Conservation (phyloP, 2,113 vertebrate genomes). For the Cygnus buccinator region DNA sequence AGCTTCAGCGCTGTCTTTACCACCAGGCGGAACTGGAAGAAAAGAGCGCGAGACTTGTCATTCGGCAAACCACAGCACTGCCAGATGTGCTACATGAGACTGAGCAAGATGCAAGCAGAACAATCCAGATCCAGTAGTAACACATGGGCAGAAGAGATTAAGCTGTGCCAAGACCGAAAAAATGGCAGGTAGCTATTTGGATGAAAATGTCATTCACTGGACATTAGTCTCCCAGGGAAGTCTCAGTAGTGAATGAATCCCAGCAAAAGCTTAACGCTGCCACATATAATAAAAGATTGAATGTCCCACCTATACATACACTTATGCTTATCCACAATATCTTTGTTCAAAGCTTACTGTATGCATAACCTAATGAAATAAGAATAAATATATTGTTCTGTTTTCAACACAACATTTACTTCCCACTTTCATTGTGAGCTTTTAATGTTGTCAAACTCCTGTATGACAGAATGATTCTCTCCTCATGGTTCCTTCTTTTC, state of each 20-base stretch:
- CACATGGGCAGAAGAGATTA: background rate
- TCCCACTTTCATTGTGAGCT: background rate
- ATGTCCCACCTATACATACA: background rate
- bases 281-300: background rate
- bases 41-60: conserved; percentile 1
- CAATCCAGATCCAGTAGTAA: background rate
- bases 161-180: background rate
- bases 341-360: background rate
- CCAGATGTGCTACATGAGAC: background rate
- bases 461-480: background rate
- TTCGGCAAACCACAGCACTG: background rate
- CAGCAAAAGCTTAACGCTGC: background rate
- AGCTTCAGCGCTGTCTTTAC: conserved; percentile 96
- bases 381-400: background rate
- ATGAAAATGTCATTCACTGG: background rate
- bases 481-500: background rate
- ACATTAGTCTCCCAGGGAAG: background rate
- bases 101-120: background rate
- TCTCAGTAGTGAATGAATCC: background rate
- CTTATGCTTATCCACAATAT: background rate
- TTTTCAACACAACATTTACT: background rate
- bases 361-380: background rate
- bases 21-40: conserved; percentile 91
- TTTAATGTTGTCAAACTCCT: background rate
- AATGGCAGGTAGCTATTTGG: background rate